A percentile compares a stretch with the other conserved stretches of the same genome.
These are phyloP conservation scores for Spongilla lacustris DNA, from an alignment of 37 sponge, comb jelly and placozoan species.

Conservation along the genomic window DNA sequence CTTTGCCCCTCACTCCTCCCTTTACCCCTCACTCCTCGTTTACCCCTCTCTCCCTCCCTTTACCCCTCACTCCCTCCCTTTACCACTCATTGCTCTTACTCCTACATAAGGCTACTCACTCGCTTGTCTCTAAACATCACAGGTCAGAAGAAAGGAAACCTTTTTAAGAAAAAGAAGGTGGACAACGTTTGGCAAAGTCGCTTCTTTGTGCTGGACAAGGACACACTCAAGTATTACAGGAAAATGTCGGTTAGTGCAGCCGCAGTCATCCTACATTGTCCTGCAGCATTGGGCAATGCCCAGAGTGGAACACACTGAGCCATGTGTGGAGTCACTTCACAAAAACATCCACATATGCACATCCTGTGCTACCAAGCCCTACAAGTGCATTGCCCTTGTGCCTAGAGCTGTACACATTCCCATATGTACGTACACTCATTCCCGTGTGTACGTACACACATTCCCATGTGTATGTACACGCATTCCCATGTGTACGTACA, in stretches of 20 bases:
- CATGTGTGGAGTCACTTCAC: not conserved
- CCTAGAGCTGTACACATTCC: not conserved
- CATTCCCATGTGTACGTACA: constrained; percentile 13
- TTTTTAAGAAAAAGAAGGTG: constrained; percentile 73
- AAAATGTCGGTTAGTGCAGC: constrained; percentile 51
- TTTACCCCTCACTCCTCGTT: not conserved
- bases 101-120: too few relatives aligned
- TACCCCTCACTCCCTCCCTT: not conserved
- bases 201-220: constrained; percentile 67
- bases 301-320: too few relatives aligned
- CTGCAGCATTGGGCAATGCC: not conserved
- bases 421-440: too few relatives aligned
- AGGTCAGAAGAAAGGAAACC: constrained; percentile 71
- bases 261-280: not conserved
- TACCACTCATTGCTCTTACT: too few relatives aligned
- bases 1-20: not conserved
- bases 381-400: too few relatives aligned
- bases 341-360: not conserved
- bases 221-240: constrained; percentile 52
- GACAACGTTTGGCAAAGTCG: constrained; percentile 70
- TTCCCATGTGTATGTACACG: not conserved
- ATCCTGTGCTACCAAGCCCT: too few relatives aligned
- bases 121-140: too few relatives aligned
- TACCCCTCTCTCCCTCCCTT: not conserved
- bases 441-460: too few relatives aligned